Evolutionary conservation across 1,140 invertebrate species (phyloP).

Genomic region (Anthonomus grandis): DNA sequence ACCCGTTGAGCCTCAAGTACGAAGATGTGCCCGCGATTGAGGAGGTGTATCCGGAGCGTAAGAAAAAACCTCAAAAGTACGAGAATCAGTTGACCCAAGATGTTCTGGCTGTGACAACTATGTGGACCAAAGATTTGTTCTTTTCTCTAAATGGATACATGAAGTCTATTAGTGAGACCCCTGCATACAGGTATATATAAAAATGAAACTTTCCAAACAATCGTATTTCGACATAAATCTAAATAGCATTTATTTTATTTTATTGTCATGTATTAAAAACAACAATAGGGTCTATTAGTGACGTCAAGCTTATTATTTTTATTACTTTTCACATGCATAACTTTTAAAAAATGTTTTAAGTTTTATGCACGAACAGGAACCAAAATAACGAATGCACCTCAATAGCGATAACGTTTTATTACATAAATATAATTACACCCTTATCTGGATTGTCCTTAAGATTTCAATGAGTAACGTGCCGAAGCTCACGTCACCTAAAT

Average conservation of each 20-base stretch:
- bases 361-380: no score
- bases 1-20: not conserved
- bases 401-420: not conserved
- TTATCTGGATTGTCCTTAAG: not conserved
- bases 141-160: conserved; percentile 21
- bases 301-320: not conserved
- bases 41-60: conserved; percentile 1
- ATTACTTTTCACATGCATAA: not conserved
- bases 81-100: conserved; percentile 22
- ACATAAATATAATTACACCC: not conserved
- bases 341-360: no score
- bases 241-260: no score
- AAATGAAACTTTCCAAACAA: no score
- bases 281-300: no score
- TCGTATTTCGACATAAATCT: no score
- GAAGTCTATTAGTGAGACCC: conserved; percentile 20
- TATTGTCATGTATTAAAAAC: no score
- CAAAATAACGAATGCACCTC: no score
- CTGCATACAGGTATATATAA: conserved; percentile 26
- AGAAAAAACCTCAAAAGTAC: conserved; percentile 1
- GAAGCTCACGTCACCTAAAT: not conserved
- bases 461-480: not conserved
- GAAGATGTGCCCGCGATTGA: not conserved
- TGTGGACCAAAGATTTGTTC: conserved; percentile 28
- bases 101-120: conserved; percentile 28